Evolutionary conservation across 2,797 vertebrate genomes (phyloP).

Genomic region (Oryzias sinensis): DNA sequence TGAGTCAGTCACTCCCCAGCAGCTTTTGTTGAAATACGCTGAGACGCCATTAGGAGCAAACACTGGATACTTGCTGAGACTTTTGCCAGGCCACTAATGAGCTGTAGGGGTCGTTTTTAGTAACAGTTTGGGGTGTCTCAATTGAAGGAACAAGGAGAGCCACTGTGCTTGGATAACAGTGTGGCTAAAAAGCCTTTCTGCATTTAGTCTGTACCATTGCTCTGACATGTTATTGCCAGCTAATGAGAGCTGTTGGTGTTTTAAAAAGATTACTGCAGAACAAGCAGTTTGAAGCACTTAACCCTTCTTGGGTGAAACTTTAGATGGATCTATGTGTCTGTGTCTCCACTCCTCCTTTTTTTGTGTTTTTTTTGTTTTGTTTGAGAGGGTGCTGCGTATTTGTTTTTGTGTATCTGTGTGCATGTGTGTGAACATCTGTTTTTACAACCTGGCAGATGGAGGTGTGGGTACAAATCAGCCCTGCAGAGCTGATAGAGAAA

Average conservation of each 20-base stretch:
- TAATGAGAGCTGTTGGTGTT: slow-evolving; percentile 47
- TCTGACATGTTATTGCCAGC: slow-evolving; percentile 52
- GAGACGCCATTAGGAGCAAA: slow-evolving; percentile 15
- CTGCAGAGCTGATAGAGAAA: slow-evolving; percentile 30
- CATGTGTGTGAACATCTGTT: not conserved
- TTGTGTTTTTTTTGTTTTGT: slow-evolving; percentile 3
- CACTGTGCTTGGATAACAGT: slow-evolving; percentile 25
- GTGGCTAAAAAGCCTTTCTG: not conserved
- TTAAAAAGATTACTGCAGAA: slow-evolving; percentile 33
- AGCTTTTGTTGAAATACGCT: slow-evolving; percentile 8
- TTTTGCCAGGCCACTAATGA: slow-evolving; percentile 25
- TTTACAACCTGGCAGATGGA: slow-evolving; percentile 17
- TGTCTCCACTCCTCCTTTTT: not conserved
- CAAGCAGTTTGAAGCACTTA: slow-evolving; percentile 25
- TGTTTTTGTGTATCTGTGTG: slow-evolving; percentile 7
- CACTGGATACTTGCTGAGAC: slow-evolving; percentile 17
- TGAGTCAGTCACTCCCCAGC: slow-evolving; percentile 21
- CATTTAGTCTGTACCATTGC: slow-evolving; percentile 37
- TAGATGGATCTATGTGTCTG: not conserved
- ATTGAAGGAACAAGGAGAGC: slow-evolving; percentile 12
- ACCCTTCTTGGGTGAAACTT: not conserved
- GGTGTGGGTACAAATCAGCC: slow-evolving; percentile 33
- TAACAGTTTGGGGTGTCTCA: slow-evolving; percentile 21
- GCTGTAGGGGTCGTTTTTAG: slow-evolving; percentile 20
- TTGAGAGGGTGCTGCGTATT: slow-evolving; percentile 7